A percentile compares a stretch with the other conserved stretches of the same genome.
These are phyloP conservation scores for Habrosyne pyritoides DNA, from an alignment of 2,888 invertebrate species.

Conservation along the genomic window DNA sequence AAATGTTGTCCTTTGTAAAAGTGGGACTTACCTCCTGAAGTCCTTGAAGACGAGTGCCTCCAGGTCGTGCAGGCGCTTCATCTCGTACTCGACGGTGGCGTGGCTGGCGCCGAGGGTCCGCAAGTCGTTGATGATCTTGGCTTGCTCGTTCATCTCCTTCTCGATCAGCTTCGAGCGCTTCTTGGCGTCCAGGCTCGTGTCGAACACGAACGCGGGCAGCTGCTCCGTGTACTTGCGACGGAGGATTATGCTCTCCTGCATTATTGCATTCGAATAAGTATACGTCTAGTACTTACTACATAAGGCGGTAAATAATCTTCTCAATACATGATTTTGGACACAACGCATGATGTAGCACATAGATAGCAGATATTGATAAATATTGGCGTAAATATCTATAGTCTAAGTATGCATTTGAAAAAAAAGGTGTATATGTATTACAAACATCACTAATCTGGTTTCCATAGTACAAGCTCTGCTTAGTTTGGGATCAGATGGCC, in stretches of 20 bases:
- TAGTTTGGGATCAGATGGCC: too few relatives aligned
- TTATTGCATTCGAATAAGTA: too few relatives aligned
- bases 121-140: conserved; percentile 96
- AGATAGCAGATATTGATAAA: neutral
- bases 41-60: conserved; percentile 97
- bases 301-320: too few relatives aligned
- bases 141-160: conserved; percentile 98
- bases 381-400: too few relatives aligned
- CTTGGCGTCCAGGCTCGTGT: conserved; percentile 90
- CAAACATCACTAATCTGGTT: too few relatives aligned
- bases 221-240: conserved; percentile 88
- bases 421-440: too few relatives aligned
- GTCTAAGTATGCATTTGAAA: too few relatives aligned
- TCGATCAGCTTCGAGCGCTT: conserved; percentile 96
- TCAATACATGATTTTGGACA: too few relatives aligned
- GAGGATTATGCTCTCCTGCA: conserved; percentile 86
- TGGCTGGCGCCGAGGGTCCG: conserved; percentile 94
- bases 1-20: too few relatives aligned
- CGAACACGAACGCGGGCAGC: conserved; percentile 92
- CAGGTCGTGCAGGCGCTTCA: conserved; percentile 94
- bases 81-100: conserved; percentile 95
- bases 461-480: too few relatives aligned
- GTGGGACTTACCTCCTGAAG: conserved; percentile 86
- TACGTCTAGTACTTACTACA: too few relatives aligned
- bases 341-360: too few relatives aligned